Evolutionary conservation across 64 coral and sea anemone species (phyloP), one percentile per base, ranked within the genome.

Genomic region (Catalaphyllia jardinei): DNA sequence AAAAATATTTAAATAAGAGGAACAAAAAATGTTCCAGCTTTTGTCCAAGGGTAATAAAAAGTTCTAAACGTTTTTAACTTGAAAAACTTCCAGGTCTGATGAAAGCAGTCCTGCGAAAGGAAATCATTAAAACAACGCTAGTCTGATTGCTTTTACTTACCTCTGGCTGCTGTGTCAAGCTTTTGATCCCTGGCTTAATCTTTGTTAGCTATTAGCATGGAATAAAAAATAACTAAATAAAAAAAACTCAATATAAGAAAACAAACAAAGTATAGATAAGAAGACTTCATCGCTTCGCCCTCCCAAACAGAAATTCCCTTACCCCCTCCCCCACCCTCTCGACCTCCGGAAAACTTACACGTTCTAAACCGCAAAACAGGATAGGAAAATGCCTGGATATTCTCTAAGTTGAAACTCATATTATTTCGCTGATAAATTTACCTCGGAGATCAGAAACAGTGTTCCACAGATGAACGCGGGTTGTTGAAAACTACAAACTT

Each of bases 371-470:
- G 20, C 64, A 33, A 28, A n/a, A 54, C 14, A 9, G 31, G 10
- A 10, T 10, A 61, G 29, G n/a, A 20, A 22, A 75, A 42, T 8
- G 0, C 13, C 6, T 57, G 0, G 54, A 57, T 9, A 16, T 57
- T 57, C 15, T 57, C 54, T 16, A 5, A 75, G 15, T 4, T 46
- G 30, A 24, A 84, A 31, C 52, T 63, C 10, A 72, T 14, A 12
- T 14, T 15, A 51, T 18, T 52, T 62, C 31, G 15, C 19, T 22
- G 65, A 33, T 19, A n/a, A 11, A 2, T 61, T 72, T 87, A 98
- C 96, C 93, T 98, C 96, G 16, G 96, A 98, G 29, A 92, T 77
- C 74, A 98, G 64, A 61, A 88, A 94, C 0, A 98, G 87, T 35
- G 82, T 77, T 39, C 93, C 96, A 88, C 96, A 95, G 46, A 95